Base-by-base conservation (phyloP, 92 coral and sea anemone species). In the Pocillopora meandrina region DNA sequence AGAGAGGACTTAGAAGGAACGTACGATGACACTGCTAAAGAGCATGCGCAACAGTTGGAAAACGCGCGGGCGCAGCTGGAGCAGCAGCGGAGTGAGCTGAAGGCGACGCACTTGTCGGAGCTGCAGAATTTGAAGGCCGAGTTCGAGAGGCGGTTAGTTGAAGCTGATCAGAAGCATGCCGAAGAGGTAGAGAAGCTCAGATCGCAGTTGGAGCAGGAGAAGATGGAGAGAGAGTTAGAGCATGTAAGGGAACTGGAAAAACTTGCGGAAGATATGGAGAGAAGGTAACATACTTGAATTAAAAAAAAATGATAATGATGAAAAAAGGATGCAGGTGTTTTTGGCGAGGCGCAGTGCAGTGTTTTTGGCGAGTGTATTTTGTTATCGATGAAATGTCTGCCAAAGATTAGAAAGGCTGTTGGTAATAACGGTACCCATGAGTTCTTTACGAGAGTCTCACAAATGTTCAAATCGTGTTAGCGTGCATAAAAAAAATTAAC, bases 171-270 rank as follows among this genome's bases (percentile, higher is more conserved):
- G 21, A 75, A 59, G 56, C 92, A 89, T 36, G 76, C 83, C 2
- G 97, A 96, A 35, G 95, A 92, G 65, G 70, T 90, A 31, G 96
- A 92, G 72, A 86, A 67, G 58, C 74, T 93, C 17, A 88, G 95
- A 78, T 84, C 92, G 31, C 93, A 84, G 47, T 82, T 92, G 85
- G 99, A 96, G 61, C 91, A 94, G 77, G 92, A 90, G 90, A 94
- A 90, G 85, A 92, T 96, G 86, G 97, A 92, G 74, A 92, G 63
- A 36, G 99, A 94, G 57, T 86, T 96, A 67, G 94, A 92, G 21
- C 95, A 96, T 79, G 93, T 96, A 1, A 87, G 90, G 12, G 99
- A 95, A 65, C 84, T 96, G 65, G 95, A 93, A 56, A 93, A 94
- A 74, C 64, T 96, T 26, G 84, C 98, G 0, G 93, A 88, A 68